These are phyloP conservation scores for Phalera bucephala DNA, from an alignment of 2,888 invertebrate species.

Conservation along the genomic window DNA sequence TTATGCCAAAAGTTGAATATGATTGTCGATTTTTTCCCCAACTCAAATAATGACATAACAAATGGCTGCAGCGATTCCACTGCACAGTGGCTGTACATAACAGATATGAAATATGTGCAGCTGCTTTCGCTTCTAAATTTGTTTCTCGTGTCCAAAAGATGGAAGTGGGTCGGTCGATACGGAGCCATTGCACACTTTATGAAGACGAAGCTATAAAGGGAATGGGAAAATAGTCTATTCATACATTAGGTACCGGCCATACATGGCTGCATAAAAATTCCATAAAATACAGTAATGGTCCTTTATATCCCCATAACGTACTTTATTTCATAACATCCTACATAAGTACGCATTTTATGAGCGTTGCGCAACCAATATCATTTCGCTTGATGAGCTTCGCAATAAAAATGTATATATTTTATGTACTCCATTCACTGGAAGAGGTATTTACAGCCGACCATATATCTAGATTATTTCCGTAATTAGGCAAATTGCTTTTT, in stretches of 20 bases:
- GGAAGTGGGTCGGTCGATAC: slow-evolving; percentile 45
- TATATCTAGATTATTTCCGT: not conserved
- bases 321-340: slow-evolving; percentile 26
- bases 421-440: slow-evolving; percentile 12
- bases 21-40: slow-evolving; percentile 28
- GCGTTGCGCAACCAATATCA: slow-evolving; percentile 21
- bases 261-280: slow-evolving; percentile 28
- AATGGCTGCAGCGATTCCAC: slow-evolving; percentile 17
- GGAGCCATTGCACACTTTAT: slow-evolving; percentile 41
- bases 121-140: slow-evolving; percentile 19
- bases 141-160: slow-evolving; percentile 19
- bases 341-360: slow-evolving; percentile 11
- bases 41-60: slow-evolving; percentile 20
- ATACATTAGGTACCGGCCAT: slow-evolving; percentile 22
- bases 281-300: slow-evolving; percentile 27
- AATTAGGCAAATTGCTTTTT: not conserved
- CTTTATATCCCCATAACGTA: slow-evolving; percentile 27
- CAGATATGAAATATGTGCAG: slow-evolving; percentile 20
- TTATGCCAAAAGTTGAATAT: slow-evolving; percentile 43
- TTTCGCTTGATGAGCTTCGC: slow-evolving; percentile 18
- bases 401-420: slow-evolving; percentile 11
- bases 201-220: slow-evolving; percentile 34
- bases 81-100: slow-evolving; percentile 9
- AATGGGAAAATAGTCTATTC: slow-evolving; percentile 39
- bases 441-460: not conserved